phyloP scores from a whole-genome alignment of 2,888 invertebrate species.

The Rutpela maculata region DNA sequence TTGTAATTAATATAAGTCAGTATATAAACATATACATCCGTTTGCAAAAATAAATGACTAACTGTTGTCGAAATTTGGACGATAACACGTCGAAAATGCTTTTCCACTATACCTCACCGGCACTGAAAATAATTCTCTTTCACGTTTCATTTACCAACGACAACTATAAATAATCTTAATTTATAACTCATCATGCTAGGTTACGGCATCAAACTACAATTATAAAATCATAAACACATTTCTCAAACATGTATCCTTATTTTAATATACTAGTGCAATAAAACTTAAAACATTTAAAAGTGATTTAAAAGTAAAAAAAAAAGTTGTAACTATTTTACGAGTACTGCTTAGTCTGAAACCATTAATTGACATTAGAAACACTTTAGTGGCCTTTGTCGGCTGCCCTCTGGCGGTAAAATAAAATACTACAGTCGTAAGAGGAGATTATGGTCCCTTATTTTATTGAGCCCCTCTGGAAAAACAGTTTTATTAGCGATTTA shows the following conservation, averaged over 20 bases:
- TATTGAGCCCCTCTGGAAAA: conserved; percentile 43
- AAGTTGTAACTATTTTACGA: conserved; percentile 49
- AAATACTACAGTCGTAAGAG: conserved; percentile 57
- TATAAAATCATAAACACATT: conserved; percentile 7
- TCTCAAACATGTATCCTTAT: background rate
- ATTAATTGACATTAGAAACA: conserved; percentile 72
- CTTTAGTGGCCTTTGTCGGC: conserved; percentile 69
- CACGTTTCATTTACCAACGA: background rate
- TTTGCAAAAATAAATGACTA: no score
- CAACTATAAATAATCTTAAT: conserved; percentile 3
- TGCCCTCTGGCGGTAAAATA: conserved; percentile 61
- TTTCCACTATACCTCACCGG: background rate
- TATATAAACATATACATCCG: no score
- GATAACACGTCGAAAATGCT: background rate
- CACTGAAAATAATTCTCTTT: background rate
- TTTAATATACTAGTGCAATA: conserved; percentile 7
- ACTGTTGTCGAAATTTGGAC: background rate
- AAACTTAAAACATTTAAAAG: conserved; percentile 40
- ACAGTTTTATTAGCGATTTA: conserved; percentile 45
- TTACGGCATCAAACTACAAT: conserved; percentile 3
- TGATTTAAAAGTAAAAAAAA: conserved; percentile 42
- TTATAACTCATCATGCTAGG: background rate
- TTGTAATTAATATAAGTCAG: no score
- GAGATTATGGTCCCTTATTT: conserved; percentile 53
- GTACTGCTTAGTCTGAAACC: conserved; percentile 47